A percentile compares a stretch with the other conserved stretches of the same genome.
Evolutionary conservation across 2,113 vertebrate species (phyloP).

Genomic region (Kobus ellipsiprymnus): DNA sequence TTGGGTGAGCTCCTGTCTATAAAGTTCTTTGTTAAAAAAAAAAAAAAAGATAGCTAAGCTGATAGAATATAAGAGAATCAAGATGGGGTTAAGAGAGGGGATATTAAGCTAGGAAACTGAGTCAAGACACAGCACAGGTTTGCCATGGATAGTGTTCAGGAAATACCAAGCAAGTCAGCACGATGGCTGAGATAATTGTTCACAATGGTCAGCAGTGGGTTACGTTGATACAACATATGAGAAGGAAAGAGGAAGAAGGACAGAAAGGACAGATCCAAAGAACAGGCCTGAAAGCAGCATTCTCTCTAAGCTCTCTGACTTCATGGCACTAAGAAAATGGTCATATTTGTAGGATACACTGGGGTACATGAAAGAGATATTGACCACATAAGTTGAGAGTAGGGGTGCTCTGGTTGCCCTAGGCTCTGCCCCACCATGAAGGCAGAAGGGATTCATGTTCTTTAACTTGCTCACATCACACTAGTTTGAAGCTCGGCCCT

Average conservation of each 20-base stretch:
- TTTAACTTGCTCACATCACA: not conserved
- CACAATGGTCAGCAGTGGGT: not conserved
- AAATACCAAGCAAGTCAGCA: not conserved
- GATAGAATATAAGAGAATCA: not conserved
- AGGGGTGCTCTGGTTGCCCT: not conserved
- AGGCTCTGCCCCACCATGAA: not conserved
- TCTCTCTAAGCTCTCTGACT: not conserved
- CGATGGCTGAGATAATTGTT: not conserved
- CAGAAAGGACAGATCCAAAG: not conserved
- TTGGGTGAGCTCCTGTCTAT: not conserved
- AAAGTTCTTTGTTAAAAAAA: not conserved
- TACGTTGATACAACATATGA: not conserved
- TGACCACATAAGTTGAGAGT: not conserved
- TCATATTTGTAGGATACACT: not conserved
- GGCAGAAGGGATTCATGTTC: not conserved
- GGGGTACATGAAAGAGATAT: not conserved
- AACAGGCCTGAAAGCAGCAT: not conserved
- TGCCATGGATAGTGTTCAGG: not conserved
- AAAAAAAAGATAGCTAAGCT: not conserved
- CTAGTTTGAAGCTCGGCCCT: not conserved
- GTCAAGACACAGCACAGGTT: not conserved
- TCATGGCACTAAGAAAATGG: not conserved
- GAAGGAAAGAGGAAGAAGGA: not conserved
- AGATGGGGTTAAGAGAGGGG: not conserved
- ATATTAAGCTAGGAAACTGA: not conserved